phyloP scores from a whole-genome alignment of 2,113 vertebrate species.

The Cercopithecus mona region DNA sequence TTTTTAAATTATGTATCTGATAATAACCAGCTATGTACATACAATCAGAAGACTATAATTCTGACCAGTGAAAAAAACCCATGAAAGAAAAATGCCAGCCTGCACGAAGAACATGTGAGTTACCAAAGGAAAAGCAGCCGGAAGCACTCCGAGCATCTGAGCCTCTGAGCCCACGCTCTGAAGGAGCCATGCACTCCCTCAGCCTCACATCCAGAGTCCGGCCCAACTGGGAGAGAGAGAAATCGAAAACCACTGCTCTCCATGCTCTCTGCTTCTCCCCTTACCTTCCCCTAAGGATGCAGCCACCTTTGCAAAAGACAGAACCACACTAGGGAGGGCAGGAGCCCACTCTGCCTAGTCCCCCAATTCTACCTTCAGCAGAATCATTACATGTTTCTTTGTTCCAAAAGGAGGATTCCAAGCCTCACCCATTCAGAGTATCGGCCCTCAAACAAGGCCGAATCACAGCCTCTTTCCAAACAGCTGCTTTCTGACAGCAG shows the following conservation, averaged over 20 bases:
- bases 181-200: not conserved
- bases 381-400: not conserved
- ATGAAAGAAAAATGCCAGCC: slow-evolving; percentile 28
- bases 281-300: not conserved
- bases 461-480: slow-evolving; percentile 45
- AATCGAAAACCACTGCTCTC: not conserved
- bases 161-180: not conserved
- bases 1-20: slow-evolving; percentile 22
- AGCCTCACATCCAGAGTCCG: not conserved
- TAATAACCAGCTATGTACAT: slow-evolving; percentile 39
- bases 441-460: not conserved
- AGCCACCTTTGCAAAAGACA: not conserved
- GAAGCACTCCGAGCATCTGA: not conserved
- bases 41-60: slow-evolving; percentile 41
- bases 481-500: slow-evolving; percentile 45
- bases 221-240: not conserved
- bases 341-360: not conserved
- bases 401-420: not conserved
- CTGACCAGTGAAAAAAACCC: not conserved
- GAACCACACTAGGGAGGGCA: not conserved
- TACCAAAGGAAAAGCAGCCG: not conserved
- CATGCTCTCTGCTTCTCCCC: not conserved
- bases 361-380: not conserved
- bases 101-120: not conserved
- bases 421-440: not conserved